These are phyloP conservation scores for Ctenoplectra terminalis DNA, from an alignment of 1,140 invertebrate species.

Conservation along the genomic window DNA sequence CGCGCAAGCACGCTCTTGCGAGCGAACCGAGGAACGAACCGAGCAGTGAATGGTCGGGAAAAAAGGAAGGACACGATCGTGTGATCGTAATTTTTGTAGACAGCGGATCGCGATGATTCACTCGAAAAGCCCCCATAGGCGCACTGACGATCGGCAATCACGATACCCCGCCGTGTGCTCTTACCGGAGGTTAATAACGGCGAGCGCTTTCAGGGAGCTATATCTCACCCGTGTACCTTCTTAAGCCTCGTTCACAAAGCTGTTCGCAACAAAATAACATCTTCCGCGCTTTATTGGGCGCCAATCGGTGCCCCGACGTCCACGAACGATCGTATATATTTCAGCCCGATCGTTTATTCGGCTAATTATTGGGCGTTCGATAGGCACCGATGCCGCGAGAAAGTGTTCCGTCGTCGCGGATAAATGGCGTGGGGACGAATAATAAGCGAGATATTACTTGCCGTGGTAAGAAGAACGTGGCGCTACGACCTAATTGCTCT, in stretches of 20 bases:
- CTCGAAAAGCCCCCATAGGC: constrained; percentile 45
- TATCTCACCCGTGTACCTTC: constrained; percentile 64
- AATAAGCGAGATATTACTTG: constrained; percentile 51
- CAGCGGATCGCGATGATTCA: constrained; percentile 65
- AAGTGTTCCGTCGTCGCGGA: constrained; percentile 47
- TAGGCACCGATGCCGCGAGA: background rate
- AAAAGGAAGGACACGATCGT: constrained; percentile 51
- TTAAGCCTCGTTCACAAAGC: constrained; percentile 62
- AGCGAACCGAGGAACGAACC: background rate
- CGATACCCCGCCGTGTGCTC: constrained; percentile 62
- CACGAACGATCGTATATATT: constrained; percentile 11
- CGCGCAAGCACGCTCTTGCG: background rate
- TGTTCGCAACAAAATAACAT: constrained; percentile 52
- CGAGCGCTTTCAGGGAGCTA: constrained; percentile 67
- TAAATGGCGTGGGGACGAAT: constrained; percentile 50
- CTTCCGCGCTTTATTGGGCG: constrained; percentile 53
- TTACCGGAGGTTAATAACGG: constrained; percentile 69
- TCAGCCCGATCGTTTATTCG: constrained; percentile 27
- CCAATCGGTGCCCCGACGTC: background rate
- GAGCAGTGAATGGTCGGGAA: constrained; percentile 12
- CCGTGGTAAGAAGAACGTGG: constrained; percentile 8
- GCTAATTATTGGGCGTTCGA: constrained; percentile 46
- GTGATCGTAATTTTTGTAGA: constrained; percentile 69
- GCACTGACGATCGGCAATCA: constrained; percentile 70
- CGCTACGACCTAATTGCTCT: background rate